Conservation (phyloP, 1,140 invertebrate species). For the Sarcophaga peregrina region DNA sequence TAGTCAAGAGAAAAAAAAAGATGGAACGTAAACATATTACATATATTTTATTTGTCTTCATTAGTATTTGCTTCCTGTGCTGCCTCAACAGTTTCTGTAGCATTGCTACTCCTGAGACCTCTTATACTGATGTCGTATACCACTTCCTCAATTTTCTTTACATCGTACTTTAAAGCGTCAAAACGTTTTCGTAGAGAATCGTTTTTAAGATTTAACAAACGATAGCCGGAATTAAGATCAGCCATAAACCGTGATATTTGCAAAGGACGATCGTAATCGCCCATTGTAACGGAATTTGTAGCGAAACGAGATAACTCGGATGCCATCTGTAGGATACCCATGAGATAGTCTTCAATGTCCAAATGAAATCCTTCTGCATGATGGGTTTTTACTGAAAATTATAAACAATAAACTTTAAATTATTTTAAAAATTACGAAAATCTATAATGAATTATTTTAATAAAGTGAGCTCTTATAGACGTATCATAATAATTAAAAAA, state of each 20-base stretch:
- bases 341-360: constrained; percentile 90
- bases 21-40: background rate
- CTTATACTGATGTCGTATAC: constrained; percentile 93
- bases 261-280: constrained; percentile 82
- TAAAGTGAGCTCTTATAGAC: too few species aligned
- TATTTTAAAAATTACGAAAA: too few species aligned
- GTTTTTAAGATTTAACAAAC: constrained; percentile 90
- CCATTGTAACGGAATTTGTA: constrained; percentile 88
- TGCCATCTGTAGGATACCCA: constrained; percentile 83
- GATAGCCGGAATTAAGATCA: constrained; percentile 88
- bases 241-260: constrained; percentile 88
- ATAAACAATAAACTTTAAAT: constrained; percentile 44
- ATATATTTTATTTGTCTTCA: background rate
- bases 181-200: constrained; percentile 88
- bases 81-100: constrained; percentile 37
- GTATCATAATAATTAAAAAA: too few species aligned
- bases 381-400: constrained; percentile 69
- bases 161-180: constrained; percentile 91
- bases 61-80: background rate
- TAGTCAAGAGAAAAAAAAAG: background rate
- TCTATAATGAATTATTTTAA: too few species aligned
- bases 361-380: constrained; percentile 83
- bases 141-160: constrained; percentile 95
- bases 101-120: constrained; percentile 69
- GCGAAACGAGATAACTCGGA: constrained; percentile 86